A percentile compares a stretch with the other conserved stretches of the same genome.
phyloP scores from a whole-genome alignment of 2,888 invertebrate genomes.

The Caradrina kadenii region DNA sequence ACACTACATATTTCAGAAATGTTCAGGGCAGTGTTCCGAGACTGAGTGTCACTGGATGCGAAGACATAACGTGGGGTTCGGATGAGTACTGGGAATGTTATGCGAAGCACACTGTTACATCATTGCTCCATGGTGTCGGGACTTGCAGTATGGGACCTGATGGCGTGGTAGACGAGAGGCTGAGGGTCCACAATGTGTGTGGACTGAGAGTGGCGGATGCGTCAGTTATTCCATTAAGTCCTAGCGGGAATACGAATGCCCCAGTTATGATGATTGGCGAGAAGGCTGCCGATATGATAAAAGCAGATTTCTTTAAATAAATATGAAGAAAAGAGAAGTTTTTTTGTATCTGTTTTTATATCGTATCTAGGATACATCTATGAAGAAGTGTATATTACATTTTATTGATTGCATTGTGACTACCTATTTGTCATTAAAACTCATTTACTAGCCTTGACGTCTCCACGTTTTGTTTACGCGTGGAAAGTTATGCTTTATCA shows the following conservation, averaged over 20 bases:
- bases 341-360: not conserved
- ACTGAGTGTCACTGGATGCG: slow-evolving; percentile 88
- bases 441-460: too few relatives aligned
- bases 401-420: too few relatives aligned
- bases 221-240: slow-evolving; percentile 81
- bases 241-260: slow-evolving; percentile 84
- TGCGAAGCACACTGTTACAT: slow-evolving; percentile 88
- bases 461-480: too few relatives aligned
- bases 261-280: slow-evolving; percentile 87
- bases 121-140: slow-evolving; percentile 91
- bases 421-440: too few relatives aligned
- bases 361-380: too few relatives aligned
- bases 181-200: slow-evolving; percentile 76
- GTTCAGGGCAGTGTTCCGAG: slow-evolving; percentile 71
- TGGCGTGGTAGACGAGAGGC: slow-evolving; percentile 81
- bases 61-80: slow-evolving; percentile 82
- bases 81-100: slow-evolving; percentile 92
- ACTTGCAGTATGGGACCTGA: slow-evolving; percentile 82
- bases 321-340: too few relatives aligned
- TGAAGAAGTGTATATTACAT: too few relatives aligned
- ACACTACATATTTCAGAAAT: slow-evolving; percentile 76
- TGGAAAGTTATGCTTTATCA: too few relatives aligned
- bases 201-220: slow-evolving; percentile 82
- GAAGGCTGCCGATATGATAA: slow-evolving; percentile 84
- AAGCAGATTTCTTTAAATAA: slow-evolving; percentile 65